Conservation (phyloP, 2,888 invertebrate species). For the Oligia fasciuncula region DNA sequence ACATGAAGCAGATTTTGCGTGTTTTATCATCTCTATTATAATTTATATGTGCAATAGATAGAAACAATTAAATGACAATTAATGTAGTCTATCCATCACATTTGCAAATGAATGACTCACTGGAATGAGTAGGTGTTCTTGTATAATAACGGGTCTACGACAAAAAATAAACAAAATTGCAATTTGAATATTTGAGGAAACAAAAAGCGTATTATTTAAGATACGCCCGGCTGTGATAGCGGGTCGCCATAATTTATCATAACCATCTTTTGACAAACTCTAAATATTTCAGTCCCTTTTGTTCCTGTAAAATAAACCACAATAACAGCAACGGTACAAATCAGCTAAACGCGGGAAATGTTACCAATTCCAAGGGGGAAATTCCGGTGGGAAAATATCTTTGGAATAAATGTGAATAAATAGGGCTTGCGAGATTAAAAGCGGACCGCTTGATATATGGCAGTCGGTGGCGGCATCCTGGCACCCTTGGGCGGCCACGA, state of each 20-base stretch:
- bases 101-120: neutral
- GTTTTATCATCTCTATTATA: neutral
- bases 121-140: neutral
- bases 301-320: conserved; percentile 81
- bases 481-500: conserved; percentile 58
- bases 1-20: neutral
- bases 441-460: conserved; percentile 85
- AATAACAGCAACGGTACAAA: conserved; percentile 83
- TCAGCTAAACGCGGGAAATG: conserved; percentile 85
- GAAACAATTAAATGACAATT: neutral
- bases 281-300: conserved; percentile 80
- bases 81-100: neutral
- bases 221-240: conserved; percentile 65
- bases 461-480: conserved; percentile 73
- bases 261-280: conserved; percentile 77
- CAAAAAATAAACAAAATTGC: conserved; percentile 38
- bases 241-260: conserved; percentile 75
- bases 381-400: conserved; percentile 87
- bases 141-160: conserved; percentile 14
- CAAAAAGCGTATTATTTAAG: conserved; percentile 67
- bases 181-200: conserved; percentile 58
- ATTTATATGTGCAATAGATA: neutral
- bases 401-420: conserved; percentile 88
- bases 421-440: conserved; percentile 87
- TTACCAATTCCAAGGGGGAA: conserved; percentile 86